Percentiles rank a stretch among this genome's conserved stretches.
phyloP scores from a whole-genome alignment of 2,113 vertebrate species.

The Caloenas nicobarica region DNA sequence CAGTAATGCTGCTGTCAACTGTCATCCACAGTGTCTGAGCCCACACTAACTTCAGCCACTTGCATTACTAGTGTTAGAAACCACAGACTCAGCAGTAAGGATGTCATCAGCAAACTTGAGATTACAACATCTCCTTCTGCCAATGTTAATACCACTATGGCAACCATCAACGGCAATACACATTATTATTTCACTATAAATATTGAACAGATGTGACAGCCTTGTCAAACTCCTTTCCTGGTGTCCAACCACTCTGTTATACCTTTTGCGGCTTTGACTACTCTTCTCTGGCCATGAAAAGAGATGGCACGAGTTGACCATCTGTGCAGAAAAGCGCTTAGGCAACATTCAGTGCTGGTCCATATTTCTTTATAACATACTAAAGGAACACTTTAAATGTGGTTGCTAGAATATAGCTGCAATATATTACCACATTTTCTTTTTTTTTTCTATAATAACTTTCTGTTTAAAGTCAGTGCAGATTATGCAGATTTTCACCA shows the following conservation, averaged over 20 bases:
- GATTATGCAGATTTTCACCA: background rate
- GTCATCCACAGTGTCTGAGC: slow-evolving; percentile 61
- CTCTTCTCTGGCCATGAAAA: slow-evolving; percentile 65
- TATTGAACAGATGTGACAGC: slow-evolving; percentile 82
- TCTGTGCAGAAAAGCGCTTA: background rate
- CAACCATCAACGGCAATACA: slow-evolving; percentile 79
- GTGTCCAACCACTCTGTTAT: slow-evolving; percentile 76
- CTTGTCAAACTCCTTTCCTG: slow-evolving; percentile 80
- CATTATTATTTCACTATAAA: slow-evolving; percentile 77
- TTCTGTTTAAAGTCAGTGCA: background rate
- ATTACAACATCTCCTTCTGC: slow-evolving; percentile 83
- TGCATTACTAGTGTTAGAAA: slow-evolving; percentile 59
- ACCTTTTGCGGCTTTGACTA: slow-evolving; percentile 74
- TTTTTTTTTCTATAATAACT: background rate
- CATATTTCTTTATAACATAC: background rate
- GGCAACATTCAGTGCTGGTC: background rate
- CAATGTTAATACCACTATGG: slow-evolving; percentile 81
- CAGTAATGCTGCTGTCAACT: slow-evolving; percentile 51
- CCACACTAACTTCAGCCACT: slow-evolving; percentile 21
- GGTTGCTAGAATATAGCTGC: background rate
- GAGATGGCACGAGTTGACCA: slow-evolving; percentile 38
- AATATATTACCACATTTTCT: background rate
- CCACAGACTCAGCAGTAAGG: slow-evolving; percentile 74
- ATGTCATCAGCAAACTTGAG: slow-evolving; percentile 72
- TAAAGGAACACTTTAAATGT: background rate